Evolutionary conservation across 2,113 vertebrate species (phyloP), one percentile per base, ranked within the genome.

Genomic region (Stegostoma tigrinum): DNA sequence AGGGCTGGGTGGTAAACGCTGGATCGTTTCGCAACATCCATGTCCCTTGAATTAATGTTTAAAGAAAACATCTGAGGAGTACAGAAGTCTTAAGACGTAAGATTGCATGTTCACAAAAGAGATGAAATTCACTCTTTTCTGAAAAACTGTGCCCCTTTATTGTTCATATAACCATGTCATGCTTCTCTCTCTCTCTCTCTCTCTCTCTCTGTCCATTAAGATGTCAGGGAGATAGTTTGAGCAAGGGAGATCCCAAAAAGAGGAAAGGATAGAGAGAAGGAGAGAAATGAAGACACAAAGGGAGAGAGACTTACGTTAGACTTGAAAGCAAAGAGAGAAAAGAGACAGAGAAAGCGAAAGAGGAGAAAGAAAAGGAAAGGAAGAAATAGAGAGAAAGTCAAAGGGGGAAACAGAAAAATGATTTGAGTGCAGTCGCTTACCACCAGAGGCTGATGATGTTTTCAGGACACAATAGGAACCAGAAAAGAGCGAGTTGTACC

Each of bases 391-490:
- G 48, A 10, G 52, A 61, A 6, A 15, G 52, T 1, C 38, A 80
- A 34, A 48, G 64, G 19, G 2, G 15, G 3, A 17, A 15, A 34
- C 61, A 6, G n/a, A 70, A 42, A 21, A 42, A 27, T 45, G 12
- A 52, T 21, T 52, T 30, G 42, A 38, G 5, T 30, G 6, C 24
- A 61, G n/a, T 10, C 97, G 98, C 98, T 98, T 97, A 99, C 98
- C 98, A 99, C 98, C 98, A 99, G 38, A 99, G 98, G 96, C 98
- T 98, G 97, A 99, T 99, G 97, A 99, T 99, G 96, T 99, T 99
- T 97, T 98, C 98, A n/a, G 98, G 98, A 96, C 98, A 99, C 96
- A 99, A 98, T 87, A 99, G 97, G 96, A 99, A 98, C 96, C 99
- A 98, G 97, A 99, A 99, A 48, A 99, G 97, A 95, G 98, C 98